Percentiles rank a stretch among this genome's conserved stretches.
Conservation (phyloP, 2,113 vertebrate genomes). For the Chloroceryle aenea region DNA sequence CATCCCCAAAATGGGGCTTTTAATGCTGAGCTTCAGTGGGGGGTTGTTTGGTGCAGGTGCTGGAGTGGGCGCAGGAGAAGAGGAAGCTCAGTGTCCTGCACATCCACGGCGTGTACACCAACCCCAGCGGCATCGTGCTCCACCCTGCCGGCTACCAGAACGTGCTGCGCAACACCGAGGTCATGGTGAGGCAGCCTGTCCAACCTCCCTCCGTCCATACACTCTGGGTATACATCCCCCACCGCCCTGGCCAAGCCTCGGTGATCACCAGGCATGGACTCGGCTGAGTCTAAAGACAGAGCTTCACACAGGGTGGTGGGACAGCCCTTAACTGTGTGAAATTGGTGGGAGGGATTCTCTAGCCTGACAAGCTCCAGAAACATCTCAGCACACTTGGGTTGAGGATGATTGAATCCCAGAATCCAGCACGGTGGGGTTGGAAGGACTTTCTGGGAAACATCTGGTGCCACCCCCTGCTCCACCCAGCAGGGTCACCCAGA, state of each 20-base stretch:
- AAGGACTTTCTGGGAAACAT: too few relatives aligned
- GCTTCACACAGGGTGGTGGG: background rate
- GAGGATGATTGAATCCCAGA: background rate
- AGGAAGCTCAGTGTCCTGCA: slow-evolving; percentile 92
- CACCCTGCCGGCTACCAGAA: slow-evolving; percentile 96
- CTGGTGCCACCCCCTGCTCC: too few relatives aligned
- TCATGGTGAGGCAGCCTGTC: slow-evolving; percentile 86
- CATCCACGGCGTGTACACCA: slow-evolving; percentile 95
- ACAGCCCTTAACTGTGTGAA: background rate
- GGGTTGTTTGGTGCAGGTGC: slow-evolving; percentile 78
- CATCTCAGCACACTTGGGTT: background rate
- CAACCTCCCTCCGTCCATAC: accelerated
- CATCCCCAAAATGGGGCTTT: background rate
- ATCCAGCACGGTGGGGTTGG: too few relatives aligned
- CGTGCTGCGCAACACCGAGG: slow-evolving; percentile 92
- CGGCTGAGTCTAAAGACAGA: background rate
- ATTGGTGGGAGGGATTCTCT: background rate
- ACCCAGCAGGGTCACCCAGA: too few relatives aligned
- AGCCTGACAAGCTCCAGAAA: background rate
- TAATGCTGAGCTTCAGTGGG: accelerated
- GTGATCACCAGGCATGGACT: background rate
- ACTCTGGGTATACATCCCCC: accelerated
- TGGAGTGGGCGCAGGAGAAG: slow-evolving; percentile 97
- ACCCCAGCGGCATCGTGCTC: slow-evolving; percentile 94
- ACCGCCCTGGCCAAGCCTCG: background rate